Percentiles rank a stretch among this genome's conserved stretches.
These are phyloP conservation scores for Monomorium pharaonis DNA, from an alignment of 1,140 invertebrate genomes.

Conservation along the genomic window DNA sequence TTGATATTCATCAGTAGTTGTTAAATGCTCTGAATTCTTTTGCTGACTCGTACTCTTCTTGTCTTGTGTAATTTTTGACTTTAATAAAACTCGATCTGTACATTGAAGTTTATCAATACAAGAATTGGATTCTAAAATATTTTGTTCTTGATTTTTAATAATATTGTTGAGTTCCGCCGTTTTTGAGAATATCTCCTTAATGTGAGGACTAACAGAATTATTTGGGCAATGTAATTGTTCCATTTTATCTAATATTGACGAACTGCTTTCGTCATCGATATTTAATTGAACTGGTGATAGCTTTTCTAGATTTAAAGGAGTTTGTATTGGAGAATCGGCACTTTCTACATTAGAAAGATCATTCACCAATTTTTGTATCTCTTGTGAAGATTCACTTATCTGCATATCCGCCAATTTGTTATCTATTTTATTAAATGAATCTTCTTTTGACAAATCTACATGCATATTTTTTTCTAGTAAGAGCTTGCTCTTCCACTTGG, in stretches of 20 bases:
- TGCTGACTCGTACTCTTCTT: slow-evolving; percentile 61
- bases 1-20: slow-evolving; percentile 53
- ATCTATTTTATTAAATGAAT: slow-evolving; percentile 62
- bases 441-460: slow-evolving; percentile 37
- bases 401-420: slow-evolving; percentile 63
- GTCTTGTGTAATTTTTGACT: slow-evolving; percentile 63
- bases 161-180: slow-evolving; percentile 34
- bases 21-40: slow-evolving; percentile 57
- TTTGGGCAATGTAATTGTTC: slow-evolving; percentile 67
- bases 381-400: slow-evolving; percentile 66
- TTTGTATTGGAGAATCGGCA: slow-evolving; percentile 63
- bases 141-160: slow-evolving; percentile 41
- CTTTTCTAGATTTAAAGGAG: slow-evolving; percentile 57
- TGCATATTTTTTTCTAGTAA: background rate
- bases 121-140: slow-evolving; percentile 39
- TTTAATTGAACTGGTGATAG: slow-evolving; percentile 40
- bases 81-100: slow-evolving; percentile 41
- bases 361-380: slow-evolving; percentile 69
- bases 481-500: slow-evolving; percentile 5
- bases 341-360: slow-evolving; percentile 69
- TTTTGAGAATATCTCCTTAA: slow-evolving; percentile 55
- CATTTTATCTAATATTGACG: slow-evolving; percentile 75
- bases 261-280: slow-evolving; percentile 75
- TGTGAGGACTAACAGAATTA: slow-evolving; percentile 53
- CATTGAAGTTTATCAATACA: slow-evolving; percentile 49